Percentiles rank a stretch among this genome's conserved stretches.
Evolutionary conservation across 2,888 invertebrate species (phyloP).

Genomic region (Serrognathus titanus): DNA sequence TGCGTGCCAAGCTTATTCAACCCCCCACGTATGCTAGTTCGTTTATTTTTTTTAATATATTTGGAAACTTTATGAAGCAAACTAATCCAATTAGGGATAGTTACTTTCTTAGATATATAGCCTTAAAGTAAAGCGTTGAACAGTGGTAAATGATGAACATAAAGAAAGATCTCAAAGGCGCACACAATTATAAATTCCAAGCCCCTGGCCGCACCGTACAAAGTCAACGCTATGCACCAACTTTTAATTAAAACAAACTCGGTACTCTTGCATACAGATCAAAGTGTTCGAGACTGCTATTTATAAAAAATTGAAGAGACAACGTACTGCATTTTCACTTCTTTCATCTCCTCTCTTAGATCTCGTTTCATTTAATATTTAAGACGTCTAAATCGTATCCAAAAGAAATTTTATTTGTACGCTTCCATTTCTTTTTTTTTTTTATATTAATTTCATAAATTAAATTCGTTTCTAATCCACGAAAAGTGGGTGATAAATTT

Average conservation of each 20-base stretch:
- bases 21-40: no score
- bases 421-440: no score
- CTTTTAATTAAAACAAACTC: conserved; percentile 50
- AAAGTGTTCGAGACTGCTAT: conserved; percentile 41
- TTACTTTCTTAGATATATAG: conserved; percentile 25
- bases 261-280: conserved; percentile 42
- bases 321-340: conserved; percentile 2
- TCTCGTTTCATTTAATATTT: no score
- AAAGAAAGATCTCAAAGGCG: conserved; percentile 40
- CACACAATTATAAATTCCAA: conserved; percentile 46
- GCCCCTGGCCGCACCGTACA: conserved; percentile 40
- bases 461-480: no score
- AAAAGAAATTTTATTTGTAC: no score
- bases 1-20: no score
- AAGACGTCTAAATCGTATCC: no score
- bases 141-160: conserved; percentile 27
- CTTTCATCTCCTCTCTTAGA: neutral
- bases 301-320: conserved; percentile 4
- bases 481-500: no score
- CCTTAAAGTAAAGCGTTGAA: conserved; percentile 24
- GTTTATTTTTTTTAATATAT: no score
- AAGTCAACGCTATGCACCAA: conserved; percentile 45
- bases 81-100: neutral
- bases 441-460: no score
- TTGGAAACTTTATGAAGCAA: no score